Evolutionary conservation across 2,888 invertebrate genomes (phyloP).

Genomic region (Papilio elwesi): DNA sequence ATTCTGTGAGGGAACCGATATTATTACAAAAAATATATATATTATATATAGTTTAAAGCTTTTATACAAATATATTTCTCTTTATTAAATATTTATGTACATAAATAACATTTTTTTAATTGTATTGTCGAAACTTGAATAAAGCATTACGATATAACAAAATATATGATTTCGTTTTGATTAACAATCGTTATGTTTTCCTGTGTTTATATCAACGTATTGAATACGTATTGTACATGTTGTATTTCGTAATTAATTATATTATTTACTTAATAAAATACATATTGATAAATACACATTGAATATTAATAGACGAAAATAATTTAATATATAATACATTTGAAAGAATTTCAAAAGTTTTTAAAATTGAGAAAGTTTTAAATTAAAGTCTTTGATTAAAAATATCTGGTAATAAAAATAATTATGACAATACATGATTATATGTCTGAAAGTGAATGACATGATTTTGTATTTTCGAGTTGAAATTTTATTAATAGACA

Average conservation of each 20-base stretch:
- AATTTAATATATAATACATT: background rate
- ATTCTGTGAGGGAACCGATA: slow-evolving; percentile 1
- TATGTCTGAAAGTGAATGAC: too few species aligned
- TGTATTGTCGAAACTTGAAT: slow-evolving; percentile 19
- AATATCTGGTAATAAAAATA: too few species aligned
- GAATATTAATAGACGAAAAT: background rate
- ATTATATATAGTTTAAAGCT: slow-evolving; percentile 8
- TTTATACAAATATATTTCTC: slow-evolving; percentile 36
- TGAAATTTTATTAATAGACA: background rate
- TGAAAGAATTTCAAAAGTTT: background rate
- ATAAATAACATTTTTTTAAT: background rate
- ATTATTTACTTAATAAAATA: too few species aligned
- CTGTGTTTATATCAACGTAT: too few species aligned
- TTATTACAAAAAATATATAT: slow-evolving; percentile 30
- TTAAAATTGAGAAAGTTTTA: background rate
- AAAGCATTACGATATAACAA: slow-evolving; percentile 1
- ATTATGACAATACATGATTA: too few species aligned
- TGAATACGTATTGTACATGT: too few species aligned
- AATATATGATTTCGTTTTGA: slow-evolving; percentile 4
- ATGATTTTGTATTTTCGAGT: background rate
- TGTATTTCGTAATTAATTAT: too few species aligned
- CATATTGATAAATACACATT: too few species aligned
- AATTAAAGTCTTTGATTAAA: background rate
- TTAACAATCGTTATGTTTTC: background rate
- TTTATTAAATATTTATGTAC: background rate